phyloP scores from a whole-genome alignment of 2,888 invertebrate species.

The Mesoligia furuncula region DNA sequence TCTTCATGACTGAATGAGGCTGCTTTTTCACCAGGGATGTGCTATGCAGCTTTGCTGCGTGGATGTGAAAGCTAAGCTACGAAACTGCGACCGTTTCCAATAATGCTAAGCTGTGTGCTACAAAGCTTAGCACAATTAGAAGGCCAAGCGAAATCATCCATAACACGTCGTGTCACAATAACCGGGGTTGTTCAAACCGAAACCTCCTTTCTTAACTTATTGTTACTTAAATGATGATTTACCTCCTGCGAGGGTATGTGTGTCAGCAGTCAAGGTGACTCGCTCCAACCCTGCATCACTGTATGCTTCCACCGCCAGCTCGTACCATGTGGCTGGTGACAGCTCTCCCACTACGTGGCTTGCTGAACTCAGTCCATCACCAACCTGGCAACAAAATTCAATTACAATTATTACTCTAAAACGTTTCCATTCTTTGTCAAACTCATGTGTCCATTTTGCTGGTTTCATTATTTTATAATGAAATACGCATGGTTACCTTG shows the following conservation, averaged over 20 bases:
- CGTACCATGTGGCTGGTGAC: slow-evolving; percentile 91
- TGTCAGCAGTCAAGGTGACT: slow-evolving; percentile 90
- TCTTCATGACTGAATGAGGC: not conserved
- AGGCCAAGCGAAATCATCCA: not conserved
- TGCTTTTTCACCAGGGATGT: too few species aligned
- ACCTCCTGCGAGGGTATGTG: slow-evolving; percentile 91
- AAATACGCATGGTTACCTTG: slow-evolving; percentile 74
- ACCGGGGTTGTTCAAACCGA: not conserved
- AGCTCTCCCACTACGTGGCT: slow-evolving; percentile 89
- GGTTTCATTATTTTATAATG: not conserved
- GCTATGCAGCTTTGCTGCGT: too few species aligned
- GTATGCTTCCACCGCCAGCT: slow-evolving; percentile 90
- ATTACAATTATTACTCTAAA: not conserved
- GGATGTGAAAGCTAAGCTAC: too few species aligned
- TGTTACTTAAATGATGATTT: slow-evolving; percentile 2
- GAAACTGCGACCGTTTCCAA: too few species aligned
- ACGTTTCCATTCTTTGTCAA: not conserved
- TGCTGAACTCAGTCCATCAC: slow-evolving; percentile 83
- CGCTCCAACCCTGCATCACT: slow-evolving; percentile 91
- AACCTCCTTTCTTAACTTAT: not conserved
- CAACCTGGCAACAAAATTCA: slow-evolving; percentile 74
- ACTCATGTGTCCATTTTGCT: not conserved
- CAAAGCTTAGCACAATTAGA: not conserved
- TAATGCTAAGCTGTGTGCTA: too few species aligned
- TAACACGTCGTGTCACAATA: not conserved